A percentile compares a stretch with the other conserved stretches of the same genome.
These are phyloP conservation scores for Strigamia crassipes DNA, from an alignment of 2,888 invertebrate species.

Conservation along the genomic window DNA sequence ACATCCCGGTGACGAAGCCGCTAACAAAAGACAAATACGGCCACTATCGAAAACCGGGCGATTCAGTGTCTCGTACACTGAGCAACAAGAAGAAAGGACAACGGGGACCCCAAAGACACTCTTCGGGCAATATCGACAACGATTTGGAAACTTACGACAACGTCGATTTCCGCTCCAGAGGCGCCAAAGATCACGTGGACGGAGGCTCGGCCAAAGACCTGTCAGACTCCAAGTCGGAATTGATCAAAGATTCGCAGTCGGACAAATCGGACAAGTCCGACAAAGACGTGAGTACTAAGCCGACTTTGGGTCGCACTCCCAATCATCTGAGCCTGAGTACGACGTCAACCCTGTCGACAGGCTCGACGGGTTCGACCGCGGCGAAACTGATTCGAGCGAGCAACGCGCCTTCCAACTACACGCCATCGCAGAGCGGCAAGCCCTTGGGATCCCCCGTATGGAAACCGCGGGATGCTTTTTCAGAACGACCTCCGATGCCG, in stretches of 20 bases:
- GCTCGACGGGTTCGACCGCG: conserved; percentile 85
- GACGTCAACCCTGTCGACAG: conserved; percentile 89
- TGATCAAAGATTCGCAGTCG: conserved; percentile 55
- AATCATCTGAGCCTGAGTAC: conserved; percentile 92
- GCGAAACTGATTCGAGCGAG: conserved; percentile 92
- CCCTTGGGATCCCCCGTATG: conserved; percentile 94
- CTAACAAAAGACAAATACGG: conserved; percentile 47
- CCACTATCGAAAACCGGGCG: conserved; percentile 53
- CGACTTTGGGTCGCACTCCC: conserved; percentile 82
- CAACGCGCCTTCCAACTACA: conserved; percentile 89
- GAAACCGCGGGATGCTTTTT: conserved; percentile 81
- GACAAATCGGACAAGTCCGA: conserved; percentile 52
- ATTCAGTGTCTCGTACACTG: conserved; percentile 78
- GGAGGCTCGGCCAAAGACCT: conserved; percentile 55
- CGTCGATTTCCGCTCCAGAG: conserved; percentile 73
- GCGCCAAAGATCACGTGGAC: conserved; percentile 66
- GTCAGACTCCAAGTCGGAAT: conserved; percentile 52
- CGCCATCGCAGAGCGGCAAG: conserved; percentile 63
- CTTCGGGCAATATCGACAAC: conserved; percentile 82
- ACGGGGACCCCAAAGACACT: conserved; percentile 76
- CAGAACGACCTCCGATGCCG: conserved; percentile 60
- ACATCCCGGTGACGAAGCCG: conserved; percentile 71
- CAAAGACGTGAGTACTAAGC: conserved; percentile 57
- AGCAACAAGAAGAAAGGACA: conserved; percentile 76
- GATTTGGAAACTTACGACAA: conserved; percentile 64